A percentile compares a stretch with the other conserved stretches of the same genome.
Conservation (phyloP, 2,888 invertebrate species). For the Rhynchonema sp. region DNA sequence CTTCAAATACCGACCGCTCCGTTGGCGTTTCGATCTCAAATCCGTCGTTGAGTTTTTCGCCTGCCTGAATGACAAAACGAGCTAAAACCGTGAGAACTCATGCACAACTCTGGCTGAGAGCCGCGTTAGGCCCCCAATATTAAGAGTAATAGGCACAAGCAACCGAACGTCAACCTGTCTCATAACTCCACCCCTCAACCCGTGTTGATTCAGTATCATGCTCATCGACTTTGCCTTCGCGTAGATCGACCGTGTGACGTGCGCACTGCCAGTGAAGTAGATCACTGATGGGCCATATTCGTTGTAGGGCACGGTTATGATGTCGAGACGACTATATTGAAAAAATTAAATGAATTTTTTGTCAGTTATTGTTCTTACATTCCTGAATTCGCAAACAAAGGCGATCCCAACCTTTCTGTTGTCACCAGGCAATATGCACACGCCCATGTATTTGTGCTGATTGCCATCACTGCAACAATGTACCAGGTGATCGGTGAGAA, state of each 20-base stretch:
- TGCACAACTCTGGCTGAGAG: too few relatives aligned
- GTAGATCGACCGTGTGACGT: constrained; percentile 36
- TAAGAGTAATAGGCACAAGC: neutral
- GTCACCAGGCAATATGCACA: constrained; percentile 31
- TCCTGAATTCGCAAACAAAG: neutral
- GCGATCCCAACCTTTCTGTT: constrained; percentile 25
- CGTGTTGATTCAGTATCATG: constrained; percentile 37
- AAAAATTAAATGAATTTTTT: too few relatives aligned
- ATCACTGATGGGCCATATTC: constrained; percentile 35
- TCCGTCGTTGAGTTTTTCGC: constrained; percentile 30
- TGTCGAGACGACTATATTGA: constrained; percentile 34
- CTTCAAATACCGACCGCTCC: constrained; percentile 33
- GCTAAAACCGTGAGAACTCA: too few relatives aligned
- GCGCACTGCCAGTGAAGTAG: constrained; percentile 37
- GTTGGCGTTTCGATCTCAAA: constrained; percentile 30
- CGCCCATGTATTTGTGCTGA: constrained; percentile 36
- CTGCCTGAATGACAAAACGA: constrained; percentile 20
- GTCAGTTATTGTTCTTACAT: too few relatives aligned
- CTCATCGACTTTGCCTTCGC: constrained; percentile 33
- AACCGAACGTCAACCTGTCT: constrained; percentile 29
- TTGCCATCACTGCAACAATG: constrained; percentile 29
- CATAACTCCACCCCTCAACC: constrained; percentile 35
- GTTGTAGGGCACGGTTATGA: constrained; percentile 33
- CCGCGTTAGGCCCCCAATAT: too few relatives aligned
- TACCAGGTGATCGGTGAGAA: constrained; percentile 35